Evolutionary conservation across 2,797 vertebrate genomes (phyloP).

Genomic region (Chaetophractus vellerosus): DNA sequence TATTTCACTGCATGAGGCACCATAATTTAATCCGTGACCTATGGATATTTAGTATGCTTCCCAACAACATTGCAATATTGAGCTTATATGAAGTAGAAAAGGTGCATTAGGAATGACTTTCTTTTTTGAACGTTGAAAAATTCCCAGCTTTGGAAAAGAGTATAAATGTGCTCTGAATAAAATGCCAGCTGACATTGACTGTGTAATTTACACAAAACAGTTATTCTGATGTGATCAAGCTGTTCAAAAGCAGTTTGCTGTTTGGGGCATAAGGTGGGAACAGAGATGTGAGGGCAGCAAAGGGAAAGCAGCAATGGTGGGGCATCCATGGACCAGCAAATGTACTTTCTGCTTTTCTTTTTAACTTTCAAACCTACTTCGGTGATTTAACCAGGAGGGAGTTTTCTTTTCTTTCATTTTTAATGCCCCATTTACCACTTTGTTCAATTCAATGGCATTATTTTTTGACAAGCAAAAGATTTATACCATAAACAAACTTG

Average conservation of each 20-base stretch:
- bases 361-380: constrained; percentile 44
- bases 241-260: too few relatives aligned
- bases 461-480: background rate
- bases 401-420: constrained; percentile 41
- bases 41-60: background rate
- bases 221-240: background rate
- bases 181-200: background rate
- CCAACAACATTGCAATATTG: background rate
- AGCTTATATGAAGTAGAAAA: background rate
- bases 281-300: background rate
- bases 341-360: background rate
- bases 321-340: fast-evolving
- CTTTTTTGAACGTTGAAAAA: constrained; percentile 16
- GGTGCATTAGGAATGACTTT: background rate
- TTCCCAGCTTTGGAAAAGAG: constrained; percentile 37
- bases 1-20: background rate
- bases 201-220: background rate
- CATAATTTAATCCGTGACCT: background rate
- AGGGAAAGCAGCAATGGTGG: too few relatives aligned
- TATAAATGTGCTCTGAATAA: background rate
- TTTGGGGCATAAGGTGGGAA: background rate
- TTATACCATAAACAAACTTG: background rate
- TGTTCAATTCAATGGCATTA: background rate
- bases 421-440: background rate
- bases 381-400: constrained; percentile 66